Base-by-base conservation (phyloP, 2,113 vertebrate species). In the Coptodon bakossiorum region DNA sequence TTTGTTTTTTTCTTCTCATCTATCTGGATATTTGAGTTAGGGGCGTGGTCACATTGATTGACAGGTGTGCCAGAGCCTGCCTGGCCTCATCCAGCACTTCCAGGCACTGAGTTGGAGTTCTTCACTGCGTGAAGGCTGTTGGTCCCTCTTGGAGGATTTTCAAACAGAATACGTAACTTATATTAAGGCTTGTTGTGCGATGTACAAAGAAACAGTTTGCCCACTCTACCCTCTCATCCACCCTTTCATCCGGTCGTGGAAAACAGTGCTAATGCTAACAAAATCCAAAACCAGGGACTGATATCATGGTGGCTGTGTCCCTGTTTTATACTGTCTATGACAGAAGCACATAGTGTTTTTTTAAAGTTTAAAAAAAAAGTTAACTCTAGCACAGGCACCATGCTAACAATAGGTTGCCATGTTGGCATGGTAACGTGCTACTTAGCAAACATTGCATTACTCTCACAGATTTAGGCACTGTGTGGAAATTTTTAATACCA, bases 1-100 rank as follows among this genome's bases (percentile, higher is more conserved):
- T 9, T 11, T 1, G 0, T 0, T 0, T 40, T 68, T 73, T 45
- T 48, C n/a, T 7, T 0, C n/a, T 71, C 38, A 71, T 71, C 66
- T 40, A 16, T 73, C 22, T 73, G 68, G 14, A 17, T 45, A 24
- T 45, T 11, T 7, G 22, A 76, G 22, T 1, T 73, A 7, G 40
- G 14, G 68, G 40, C 9, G 6, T 45, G 40, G 68, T 14, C 68
- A 48, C 6, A 29, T 16, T 73, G 68, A 73, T 16, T 24, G 63
- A 22, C 63, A 68, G 22, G 36, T 71, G 68, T 73, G 9, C 68
- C 68, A 27, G 14, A 73, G 68, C 14, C 38, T 71, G n/a, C 38
- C 36, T 24, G n/a, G n/a, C 66, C 38, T 71, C 66, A 71, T 43
- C 7, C 38, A 43, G 12, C 38, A 38, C 34, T 38, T 10, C 10